These are phyloP conservation scores for Salminus brasiliensis DNA, from an alignment of 2,113 vertebrate species.

Conservation along the genomic window DNA sequence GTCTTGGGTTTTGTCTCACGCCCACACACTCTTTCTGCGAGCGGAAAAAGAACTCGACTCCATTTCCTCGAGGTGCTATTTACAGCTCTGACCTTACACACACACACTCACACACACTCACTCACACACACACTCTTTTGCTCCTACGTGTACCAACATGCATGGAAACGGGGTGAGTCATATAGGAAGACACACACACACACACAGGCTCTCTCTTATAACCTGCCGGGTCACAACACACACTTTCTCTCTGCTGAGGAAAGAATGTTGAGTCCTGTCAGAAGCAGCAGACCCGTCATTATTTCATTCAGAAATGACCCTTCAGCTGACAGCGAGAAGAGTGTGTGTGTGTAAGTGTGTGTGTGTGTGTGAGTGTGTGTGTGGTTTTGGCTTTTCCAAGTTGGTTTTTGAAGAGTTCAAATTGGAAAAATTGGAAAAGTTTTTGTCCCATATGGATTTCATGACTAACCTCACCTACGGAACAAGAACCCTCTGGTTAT, in stretches of 20 bases:
- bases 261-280: neutral
- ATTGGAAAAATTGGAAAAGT: neutral
- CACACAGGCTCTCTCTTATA: constrained; percentile 30
- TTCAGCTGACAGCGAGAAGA: neutral
- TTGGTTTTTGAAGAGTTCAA: neutral
- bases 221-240: constrained; percentile 26
- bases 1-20: constrained; percentile 15
- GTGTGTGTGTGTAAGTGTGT: neutral
- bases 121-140: constrained; percentile 27
- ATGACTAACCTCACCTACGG: neutral
- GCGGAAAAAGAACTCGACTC: constrained; percentile 41
- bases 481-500: neutral
- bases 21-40: constrained; percentile 29
- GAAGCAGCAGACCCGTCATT: neutral
- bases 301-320: neutral
- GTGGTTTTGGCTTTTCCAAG: neutral
- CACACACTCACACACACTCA: constrained; percentile 40
- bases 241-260: neutral
- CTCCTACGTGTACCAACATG: constrained; percentile 35
- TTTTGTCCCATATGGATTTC: too few species aligned
- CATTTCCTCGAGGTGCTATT: constrained; percentile 49
- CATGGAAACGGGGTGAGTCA: constrained; percentile 45
- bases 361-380: neutral
- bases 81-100: constrained; percentile 43
- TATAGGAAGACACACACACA: constrained; percentile 45